A percentile compares a stretch with the other conserved stretches of the same genome.
These are phyloP conservation scores for Periophthalmodon schlosseri DNA, from an alignment of 2,113 vertebrate genomes.

Conservation along the genomic window DNA sequence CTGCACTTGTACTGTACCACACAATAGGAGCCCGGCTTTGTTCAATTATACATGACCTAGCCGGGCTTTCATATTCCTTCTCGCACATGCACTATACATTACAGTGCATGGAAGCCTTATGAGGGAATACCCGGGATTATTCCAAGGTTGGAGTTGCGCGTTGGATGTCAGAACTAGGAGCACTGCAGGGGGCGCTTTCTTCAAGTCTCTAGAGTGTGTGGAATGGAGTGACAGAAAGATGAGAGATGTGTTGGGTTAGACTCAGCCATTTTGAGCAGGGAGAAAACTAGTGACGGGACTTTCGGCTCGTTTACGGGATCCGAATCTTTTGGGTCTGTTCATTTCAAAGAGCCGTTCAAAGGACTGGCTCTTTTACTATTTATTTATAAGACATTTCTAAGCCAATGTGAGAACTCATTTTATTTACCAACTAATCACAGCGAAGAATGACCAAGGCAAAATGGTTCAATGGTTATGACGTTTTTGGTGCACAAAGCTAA, in stretches of 20 bases:
- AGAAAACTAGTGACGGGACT: no score
- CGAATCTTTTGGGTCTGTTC: no score
- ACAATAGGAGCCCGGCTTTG: conserved; percentile 47
- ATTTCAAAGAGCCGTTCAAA: no score
- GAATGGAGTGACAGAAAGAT: neutral
- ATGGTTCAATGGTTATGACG: no score
- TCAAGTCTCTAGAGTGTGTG: conserved; percentile 3
- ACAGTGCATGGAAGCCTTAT: conserved; percentile 43
- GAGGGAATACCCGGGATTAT: conserved; percentile 45
- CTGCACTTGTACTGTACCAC: conserved; percentile 13
- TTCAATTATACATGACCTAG: conserved; percentile 57
- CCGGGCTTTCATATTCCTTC: conserved; percentile 32
- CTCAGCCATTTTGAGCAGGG: neutral
- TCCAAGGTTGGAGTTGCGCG: conserved; percentile 49
- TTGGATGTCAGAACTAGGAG: conserved; percentile 18
- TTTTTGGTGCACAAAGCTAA: no score
- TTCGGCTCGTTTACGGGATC: no score
- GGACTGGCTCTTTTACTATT: no score
- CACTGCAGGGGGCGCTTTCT: conserved; percentile 2
- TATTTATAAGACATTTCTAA: no score
- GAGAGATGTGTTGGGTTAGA: neutral
- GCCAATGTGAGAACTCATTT: no score
- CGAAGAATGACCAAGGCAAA: no score
- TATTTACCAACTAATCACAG: no score
- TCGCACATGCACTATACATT: conserved; percentile 54